Base-by-base conservation (phyloP, 2,888 invertebrate genomes). In the Drosophila austrosaltans region DNA sequence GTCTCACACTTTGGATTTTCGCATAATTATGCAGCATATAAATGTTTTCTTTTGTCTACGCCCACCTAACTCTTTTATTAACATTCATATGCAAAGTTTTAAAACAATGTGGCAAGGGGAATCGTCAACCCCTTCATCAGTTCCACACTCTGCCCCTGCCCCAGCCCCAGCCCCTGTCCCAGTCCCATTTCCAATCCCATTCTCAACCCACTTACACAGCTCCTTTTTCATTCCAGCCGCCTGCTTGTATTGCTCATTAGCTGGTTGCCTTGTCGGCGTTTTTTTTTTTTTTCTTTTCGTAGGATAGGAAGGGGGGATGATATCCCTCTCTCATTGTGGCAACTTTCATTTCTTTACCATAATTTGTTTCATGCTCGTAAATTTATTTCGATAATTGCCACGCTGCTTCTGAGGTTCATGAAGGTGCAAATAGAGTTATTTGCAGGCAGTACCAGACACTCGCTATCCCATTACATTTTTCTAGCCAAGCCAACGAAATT, bases 1-100 rank as follows among this genome's bases (percentile, higher is more conserved):
- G 16, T 10, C 53, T 25, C 62, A 5, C 39, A 25, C 25, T 28
- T 39, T 62, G 71, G 81, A 78, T 85, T 85, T 85, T 82, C 82
- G 79, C 82, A 84, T 85, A 85, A 85, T 85, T 87, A 85, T 87
- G 79, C 81, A 80, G 82, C 82, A 82, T 79, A 87, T 85, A 87
- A 87, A 85, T 85, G 79, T 76, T 76, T 78, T 79, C 77, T 68
- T 77, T 69, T 63, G 61, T 59, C 65, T 62, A 16, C 36, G 28
- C 22, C 40, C 54, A 20, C 64, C 53, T 16, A 30, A 7, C 63
- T 62, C 67, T 69, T 72, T 67, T 63, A 71, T 75, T 76, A 76
- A 72, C 73, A 82, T 78, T 73, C 82, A 78, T 80, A 77, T 80
- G 77, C 69, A 81, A 79, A 86, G 78, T 86, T 83, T 77, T 56